Evolutionary conservation across 2,888 invertebrate genomes (phyloP).

Genomic region (Epicampocera succincta): DNA sequence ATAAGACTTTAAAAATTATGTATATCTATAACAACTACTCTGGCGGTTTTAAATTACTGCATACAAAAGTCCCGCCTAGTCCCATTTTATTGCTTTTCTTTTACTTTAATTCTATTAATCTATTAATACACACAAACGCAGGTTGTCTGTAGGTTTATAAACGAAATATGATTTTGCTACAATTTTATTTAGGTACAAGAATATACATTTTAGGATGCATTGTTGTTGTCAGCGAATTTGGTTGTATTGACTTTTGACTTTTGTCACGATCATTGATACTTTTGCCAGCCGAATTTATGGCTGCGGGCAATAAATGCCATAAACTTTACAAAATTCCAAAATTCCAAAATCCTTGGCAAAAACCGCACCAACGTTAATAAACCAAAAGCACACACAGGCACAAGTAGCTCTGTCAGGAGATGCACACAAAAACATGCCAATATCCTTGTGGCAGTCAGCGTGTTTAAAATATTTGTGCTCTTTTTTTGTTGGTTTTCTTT

Average conservation of each 20-base stretch:
- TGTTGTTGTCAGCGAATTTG: constrained; percentile 30
- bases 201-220: no score
- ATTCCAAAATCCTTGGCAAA: constrained; percentile 39
- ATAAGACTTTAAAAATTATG: no score
- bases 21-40: no score
- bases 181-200: no score
- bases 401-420: not conserved
- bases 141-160: no score
- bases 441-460: not conserved
- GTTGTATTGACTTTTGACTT: constrained; percentile 37
- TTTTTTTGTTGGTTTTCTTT: no score
- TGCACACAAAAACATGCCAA: not conserved
- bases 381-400: not conserved
- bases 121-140: no score
- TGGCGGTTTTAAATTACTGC: no score
- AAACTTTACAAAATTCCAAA: constrained; percentile 55
- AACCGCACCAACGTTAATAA: constrained; percentile 18
- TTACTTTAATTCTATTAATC: no score
- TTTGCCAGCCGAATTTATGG: constrained; percentile 52
- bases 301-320: constrained; percentile 53
- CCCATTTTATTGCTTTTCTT: no score
- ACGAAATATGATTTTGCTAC: no score
- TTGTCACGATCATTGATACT: constrained; percentile 54
- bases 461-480: constrained; percentile 15
- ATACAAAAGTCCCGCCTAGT: no score